Percentiles rank a stretch among this genome's conserved stretches.
These are phyloP conservation scores for Larimichthys crocea DNA, from an alignment of 2,113 vertebrate species.

Conservation along the genomic window DNA sequence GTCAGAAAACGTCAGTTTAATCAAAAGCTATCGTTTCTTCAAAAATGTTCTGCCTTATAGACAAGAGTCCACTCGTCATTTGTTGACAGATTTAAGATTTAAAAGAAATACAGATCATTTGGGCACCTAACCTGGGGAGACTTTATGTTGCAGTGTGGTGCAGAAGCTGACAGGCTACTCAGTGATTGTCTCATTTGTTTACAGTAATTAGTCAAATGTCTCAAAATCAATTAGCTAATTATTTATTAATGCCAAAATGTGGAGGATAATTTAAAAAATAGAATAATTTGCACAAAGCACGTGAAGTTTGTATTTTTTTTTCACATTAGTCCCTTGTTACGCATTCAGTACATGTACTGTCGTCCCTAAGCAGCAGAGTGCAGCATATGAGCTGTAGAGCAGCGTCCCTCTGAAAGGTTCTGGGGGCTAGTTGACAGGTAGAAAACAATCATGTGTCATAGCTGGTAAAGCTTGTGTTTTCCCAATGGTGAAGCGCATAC, in stretches of 20 bases:
- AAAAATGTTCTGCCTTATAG: not conserved
- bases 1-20: not conserved
- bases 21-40: not conserved
- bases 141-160: slow-evolving; percentile 11
- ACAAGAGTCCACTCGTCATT: not conserved
- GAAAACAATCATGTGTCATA: too few species aligned
- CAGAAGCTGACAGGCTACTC: slow-evolving; percentile 28
- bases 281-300: slow-evolving; percentile 41
- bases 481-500: not conserved
- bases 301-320: slow-evolving; percentile 16
- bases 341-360: slow-evolving; percentile 26
- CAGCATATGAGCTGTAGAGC: slow-evolving; percentile 8
- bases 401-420: slow-evolving; percentile 12
- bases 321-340: not conserved
- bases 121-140: slow-evolving; percentile 5
- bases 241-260: slow-evolving; percentile 60
- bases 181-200: slow-evolving; percentile 56
- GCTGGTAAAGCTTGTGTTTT: not conserved
- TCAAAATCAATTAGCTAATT: slow-evolving; percentile 59
- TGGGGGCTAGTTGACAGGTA: not conserved
- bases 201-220: slow-evolving; percentile 64
- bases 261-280: slow-evolving; percentile 57
- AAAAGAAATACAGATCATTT: slow-evolving; percentile 13
- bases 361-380: slow-evolving; percentile 4
- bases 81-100: slow-evolving; percentile 2